These are phyloP conservation scores for Salmo trutta DNA, from an alignment of 2,797 vertebrate species.

Conservation along the genomic window DNA sequence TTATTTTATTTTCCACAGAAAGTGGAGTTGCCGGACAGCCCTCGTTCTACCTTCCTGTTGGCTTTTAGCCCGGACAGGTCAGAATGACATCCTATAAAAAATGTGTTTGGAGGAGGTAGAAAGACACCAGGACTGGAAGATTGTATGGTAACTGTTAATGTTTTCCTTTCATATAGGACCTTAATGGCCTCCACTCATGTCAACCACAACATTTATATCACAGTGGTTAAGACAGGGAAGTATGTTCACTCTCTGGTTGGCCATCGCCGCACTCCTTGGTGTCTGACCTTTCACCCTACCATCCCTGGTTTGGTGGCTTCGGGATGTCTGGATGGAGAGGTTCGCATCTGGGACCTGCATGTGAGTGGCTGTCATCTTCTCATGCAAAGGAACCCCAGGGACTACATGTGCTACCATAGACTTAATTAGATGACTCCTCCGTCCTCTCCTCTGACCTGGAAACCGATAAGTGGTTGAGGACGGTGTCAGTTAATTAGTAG, in stretches of 20 bases:
- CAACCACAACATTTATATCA: conserved; percentile 92
- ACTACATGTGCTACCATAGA: not conserved
- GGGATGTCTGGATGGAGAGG: conserved; percentile 88
- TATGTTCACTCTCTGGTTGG: conserved; percentile 88
- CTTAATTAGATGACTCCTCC: not conserved
- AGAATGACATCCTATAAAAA: not conserved
- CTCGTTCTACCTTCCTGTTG: conserved; percentile 88
- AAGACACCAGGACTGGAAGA: not conserved
- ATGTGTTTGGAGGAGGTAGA: not conserved
- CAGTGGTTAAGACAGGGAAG: conserved; percentile 88
- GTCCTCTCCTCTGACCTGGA: too few species aligned
- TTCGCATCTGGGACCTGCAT: conserved; percentile 90
- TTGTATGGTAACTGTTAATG: not conserved
- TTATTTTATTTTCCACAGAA: conserved; percentile 73
- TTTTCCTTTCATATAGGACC: conserved; percentile 66
- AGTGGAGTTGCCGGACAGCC: conserved; percentile 90
- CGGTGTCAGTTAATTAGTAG: too few species aligned
- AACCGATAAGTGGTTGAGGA: too few species aligned
- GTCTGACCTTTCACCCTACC: conserved; percentile 89
- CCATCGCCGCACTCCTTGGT: conserved; percentile 88
- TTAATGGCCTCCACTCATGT: conserved; percentile 89
- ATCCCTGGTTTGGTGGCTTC: conserved; percentile 88
- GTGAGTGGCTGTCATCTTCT: conserved; percentile 69
- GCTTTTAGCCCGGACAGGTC: conserved; percentile 91
- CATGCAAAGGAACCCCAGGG: not conserved